A percentile compares a stretch with the other conserved stretches of the same genome.
Conservation (phyloP, 2,113 vertebrate species). For the Caranx ignobilis region DNA sequence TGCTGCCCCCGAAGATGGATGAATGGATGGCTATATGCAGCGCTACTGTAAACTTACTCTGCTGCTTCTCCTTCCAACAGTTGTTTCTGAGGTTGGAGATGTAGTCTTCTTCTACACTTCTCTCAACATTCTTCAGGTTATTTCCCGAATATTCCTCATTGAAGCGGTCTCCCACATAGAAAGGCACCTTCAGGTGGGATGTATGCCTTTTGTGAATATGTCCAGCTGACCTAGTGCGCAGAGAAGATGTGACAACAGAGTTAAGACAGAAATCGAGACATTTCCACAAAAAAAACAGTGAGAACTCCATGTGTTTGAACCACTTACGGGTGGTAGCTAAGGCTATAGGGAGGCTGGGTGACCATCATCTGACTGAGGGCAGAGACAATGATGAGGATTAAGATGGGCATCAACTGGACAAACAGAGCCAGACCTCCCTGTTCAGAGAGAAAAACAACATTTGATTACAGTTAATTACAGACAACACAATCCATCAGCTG, state of each 20-base stretch:
- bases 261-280: conserved; percentile 11
- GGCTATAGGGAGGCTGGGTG: conserved; percentile 95
- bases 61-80: conserved; percentile 98
- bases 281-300: not conserved
- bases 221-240: conserved; percentile 76
- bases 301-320: not conserved
- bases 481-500: not conserved
- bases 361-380: conserved; percentile 97
- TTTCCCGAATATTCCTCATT: conserved; percentile 92
- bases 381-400: conserved; percentile 96
- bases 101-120: conserved; percentile 97
- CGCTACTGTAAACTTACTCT: conserved; percentile 87
- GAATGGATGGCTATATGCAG: too few species aligned
- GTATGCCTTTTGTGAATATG: conserved; percentile 89
- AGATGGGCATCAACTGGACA: conserved; percentile 97
- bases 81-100: conserved; percentile 97
- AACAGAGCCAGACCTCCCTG: conserved; percentile 98
- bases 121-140: conserved; percentile 92
- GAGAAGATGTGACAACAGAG: not conserved
- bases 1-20: too few species aligned
- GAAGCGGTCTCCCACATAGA: conserved; percentile 96
- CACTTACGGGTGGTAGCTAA: conserved; percentile 96
- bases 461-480: not conserved
- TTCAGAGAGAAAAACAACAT: conserved; percentile 36
- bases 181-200: conserved; percentile 90